Evolutionary conservation across 2,113 vertebrate species (phyloP).

Genomic region (Suricata suricatta): DNA sequence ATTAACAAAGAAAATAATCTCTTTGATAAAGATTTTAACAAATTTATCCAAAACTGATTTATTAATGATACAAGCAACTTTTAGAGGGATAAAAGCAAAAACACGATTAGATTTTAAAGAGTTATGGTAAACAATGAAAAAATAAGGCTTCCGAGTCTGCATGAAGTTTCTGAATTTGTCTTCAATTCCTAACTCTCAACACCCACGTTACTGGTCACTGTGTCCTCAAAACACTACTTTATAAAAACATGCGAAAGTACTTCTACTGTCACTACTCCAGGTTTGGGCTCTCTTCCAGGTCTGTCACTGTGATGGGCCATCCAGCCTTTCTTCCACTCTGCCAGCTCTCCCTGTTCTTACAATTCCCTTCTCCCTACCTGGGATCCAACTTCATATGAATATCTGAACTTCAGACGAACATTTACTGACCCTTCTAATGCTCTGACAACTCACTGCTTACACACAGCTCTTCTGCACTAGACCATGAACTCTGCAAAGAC

Average conservation of each 20-base stretch:
- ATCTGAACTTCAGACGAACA: neutral
- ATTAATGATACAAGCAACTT: neutral
- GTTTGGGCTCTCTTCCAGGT: neutral
- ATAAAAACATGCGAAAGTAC: neutral
- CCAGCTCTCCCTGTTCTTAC: neutral
- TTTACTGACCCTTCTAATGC: neutral
- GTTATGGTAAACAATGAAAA: neutral
- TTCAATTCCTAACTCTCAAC: neutral
- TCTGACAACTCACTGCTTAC: neutral
- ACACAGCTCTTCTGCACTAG: neutral
- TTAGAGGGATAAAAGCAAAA: constrained; percentile 12
- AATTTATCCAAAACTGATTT: neutral
- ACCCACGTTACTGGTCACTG: neutral
- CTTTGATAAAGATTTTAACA: neutral
- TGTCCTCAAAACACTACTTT: neutral
- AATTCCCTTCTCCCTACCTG: neutral
- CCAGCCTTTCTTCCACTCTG: neutral
- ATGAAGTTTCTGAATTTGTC: neutral
- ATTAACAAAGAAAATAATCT: constrained; percentile 8
- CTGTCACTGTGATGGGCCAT: neutral
- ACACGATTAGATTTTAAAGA: neutral
- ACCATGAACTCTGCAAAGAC: neutral
- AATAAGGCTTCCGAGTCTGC: neutral
- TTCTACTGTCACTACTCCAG: neutral
- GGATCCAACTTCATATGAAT: neutral